Evolutionary conservation across 2,797 vertebrate species (phyloP).

Genomic region (Syndactyla subalaris): DNA sequence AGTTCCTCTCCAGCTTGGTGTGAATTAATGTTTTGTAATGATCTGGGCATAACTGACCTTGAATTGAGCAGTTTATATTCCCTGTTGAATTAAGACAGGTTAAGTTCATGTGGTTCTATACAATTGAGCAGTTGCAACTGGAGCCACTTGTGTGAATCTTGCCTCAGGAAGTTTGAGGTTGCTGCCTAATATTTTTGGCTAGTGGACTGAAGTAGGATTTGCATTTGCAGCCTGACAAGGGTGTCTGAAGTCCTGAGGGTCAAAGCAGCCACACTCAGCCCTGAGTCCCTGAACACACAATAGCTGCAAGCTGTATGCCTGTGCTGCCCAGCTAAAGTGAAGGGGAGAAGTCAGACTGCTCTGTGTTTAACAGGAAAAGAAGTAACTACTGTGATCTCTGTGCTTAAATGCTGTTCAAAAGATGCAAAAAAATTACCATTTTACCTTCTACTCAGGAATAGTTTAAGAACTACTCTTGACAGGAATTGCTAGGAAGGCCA

Average conservation of each 20-base stretch:
- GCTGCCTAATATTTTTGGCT: background rate
- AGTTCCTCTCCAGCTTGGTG: background rate
- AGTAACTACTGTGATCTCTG: background rate
- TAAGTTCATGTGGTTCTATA: constrained; percentile 16
- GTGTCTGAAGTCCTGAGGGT: background rate
- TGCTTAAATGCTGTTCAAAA: background rate
- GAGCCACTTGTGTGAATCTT: background rate
- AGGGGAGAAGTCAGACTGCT: background rate
- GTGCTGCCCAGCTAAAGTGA: background rate
- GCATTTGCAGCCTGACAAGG: background rate
- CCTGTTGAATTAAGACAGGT: constrained; percentile 1
- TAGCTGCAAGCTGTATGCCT: background rate
- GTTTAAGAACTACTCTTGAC: background rate
- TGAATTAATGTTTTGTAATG: constrained; percentile 28
- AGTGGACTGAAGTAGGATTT: background rate
- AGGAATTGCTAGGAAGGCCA: background rate
- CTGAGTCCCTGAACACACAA: background rate
- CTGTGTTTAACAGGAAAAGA: background rate
- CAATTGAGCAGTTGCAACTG: background rate
- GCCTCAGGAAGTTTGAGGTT: background rate
- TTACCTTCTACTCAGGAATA: background rate
- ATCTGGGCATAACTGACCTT: constrained; percentile 42
- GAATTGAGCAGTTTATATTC: constrained; percentile 46
- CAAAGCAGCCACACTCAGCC: background rate
- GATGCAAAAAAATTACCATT: background rate